Percentiles rank a stretch among this genome's conserved stretches.
Evolutionary conservation across 2,888 invertebrate genomes (phyloP).

Genomic region (Zygaena filipendulae): DNA sequence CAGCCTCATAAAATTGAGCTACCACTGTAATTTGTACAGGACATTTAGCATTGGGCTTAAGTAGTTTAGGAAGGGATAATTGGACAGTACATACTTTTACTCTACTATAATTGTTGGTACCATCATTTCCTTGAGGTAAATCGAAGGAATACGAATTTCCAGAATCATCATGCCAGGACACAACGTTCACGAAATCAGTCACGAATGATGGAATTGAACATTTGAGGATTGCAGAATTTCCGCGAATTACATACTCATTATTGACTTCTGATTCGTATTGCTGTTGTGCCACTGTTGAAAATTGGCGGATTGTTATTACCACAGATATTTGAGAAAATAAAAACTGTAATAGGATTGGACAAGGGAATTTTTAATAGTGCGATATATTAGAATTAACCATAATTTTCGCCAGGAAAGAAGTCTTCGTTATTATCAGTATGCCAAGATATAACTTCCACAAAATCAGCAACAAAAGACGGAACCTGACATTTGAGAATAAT

Average conservation of each 20-base stretch:
- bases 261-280: slow-evolving; percentile 92
- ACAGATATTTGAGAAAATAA: slow-evolving; percentile 8
- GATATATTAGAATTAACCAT: slow-evolving; percentile 69
- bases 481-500: slow-evolving; percentile 85
- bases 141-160: slow-evolving; percentile 60
- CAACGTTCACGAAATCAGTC: slow-evolving; percentile 89
- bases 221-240: slow-evolving; percentile 88
- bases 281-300: slow-evolving; percentile 83
- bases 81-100: no score
- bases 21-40: slow-evolving; percentile 73
- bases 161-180: slow-evolving; percentile 87
- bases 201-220: slow-evolving; percentile 94
- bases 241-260: slow-evolving; percentile 91
- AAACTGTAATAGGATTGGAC: slow-evolving; percentile 5
- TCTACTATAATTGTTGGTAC: slow-evolving; percentile 24
- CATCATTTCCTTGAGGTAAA: slow-evolving; percentile 40
- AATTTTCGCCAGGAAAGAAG: slow-evolving; percentile 73
- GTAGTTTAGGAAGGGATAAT: slow-evolving; percentile 6
- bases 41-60: background rate
- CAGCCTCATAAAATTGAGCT: slow-evolving; percentile 89
- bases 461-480: slow-evolving; percentile 89
- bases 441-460: slow-evolving; percentile 84
- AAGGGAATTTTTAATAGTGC: no score
- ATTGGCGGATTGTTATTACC: slow-evolving; percentile 10
- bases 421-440: slow-evolving; percentile 80